phyloP scores from a whole-genome alignment of 2,888 invertebrate genomes.

The Tinea pellionella region DNA sequence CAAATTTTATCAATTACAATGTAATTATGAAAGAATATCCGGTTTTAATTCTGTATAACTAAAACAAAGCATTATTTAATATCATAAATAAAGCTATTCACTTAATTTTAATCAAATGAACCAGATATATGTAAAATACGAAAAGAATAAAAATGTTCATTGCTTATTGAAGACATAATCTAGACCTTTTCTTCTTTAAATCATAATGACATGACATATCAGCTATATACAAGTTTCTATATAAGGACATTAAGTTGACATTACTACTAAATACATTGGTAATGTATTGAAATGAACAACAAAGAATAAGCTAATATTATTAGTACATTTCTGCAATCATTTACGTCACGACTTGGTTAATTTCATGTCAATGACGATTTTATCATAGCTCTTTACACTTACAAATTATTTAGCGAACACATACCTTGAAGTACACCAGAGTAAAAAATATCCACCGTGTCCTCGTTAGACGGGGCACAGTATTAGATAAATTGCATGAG shows the following conservation, averaged over 20 bases:
- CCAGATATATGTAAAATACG: too few relatives aligned
- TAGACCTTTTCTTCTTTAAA: too few relatives aligned
- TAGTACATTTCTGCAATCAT: not conserved
- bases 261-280: not conserved
- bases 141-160: too few relatives aligned
- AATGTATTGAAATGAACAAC: not conserved
- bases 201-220: too few relatives aligned
- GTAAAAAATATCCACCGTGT: conserved; percentile 50
- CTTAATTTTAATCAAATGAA: too few relatives aligned
- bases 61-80: conserved; percentile 19
- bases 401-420: conserved; percentile 21
- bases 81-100: conserved; percentile 16
- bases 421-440: conserved; percentile 55
- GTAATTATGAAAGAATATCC: too few relatives aligned
- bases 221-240: not conserved
- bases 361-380: conserved; percentile 3
- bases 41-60: too few relatives aligned
- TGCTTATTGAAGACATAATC: too few relatives aligned
- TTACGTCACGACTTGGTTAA: conserved; percentile 5
- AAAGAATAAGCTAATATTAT: not conserved
- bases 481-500: conserved; percentile 59
- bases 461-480: conserved; percentile 40
- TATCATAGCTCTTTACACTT: not conserved
- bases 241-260: not conserved
- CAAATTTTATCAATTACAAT: too few relatives aligned